A percentile compares a stretch with the other conserved stretches of the same genome.
Conservation (phyloP, 2,888 invertebrate genomes). For the Cheiracanthium punctorium region DNA sequence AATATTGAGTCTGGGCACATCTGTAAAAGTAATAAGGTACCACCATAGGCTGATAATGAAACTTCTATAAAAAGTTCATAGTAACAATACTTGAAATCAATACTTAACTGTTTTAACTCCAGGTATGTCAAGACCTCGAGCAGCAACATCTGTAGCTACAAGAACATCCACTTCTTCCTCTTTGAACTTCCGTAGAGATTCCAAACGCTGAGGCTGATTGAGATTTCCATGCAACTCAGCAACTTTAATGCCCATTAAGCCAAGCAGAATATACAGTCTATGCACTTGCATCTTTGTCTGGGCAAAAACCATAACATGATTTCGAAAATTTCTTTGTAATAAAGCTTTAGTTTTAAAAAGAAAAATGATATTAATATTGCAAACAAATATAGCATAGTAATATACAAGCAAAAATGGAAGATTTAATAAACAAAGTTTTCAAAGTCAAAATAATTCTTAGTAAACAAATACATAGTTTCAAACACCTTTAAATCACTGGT, state of each 20-base stretch:
- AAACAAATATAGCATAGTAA: no score
- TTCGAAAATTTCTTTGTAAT: constrained; percentile 90
- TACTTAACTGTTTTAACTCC: constrained; percentile 89
- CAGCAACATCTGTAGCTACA: constrained; percentile 95
- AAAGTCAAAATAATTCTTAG: no score
- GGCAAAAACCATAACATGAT: constrained; percentile 95
- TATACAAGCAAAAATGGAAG: no score
- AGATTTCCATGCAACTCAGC: constrained; percentile 96
- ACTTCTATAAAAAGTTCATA: no score
- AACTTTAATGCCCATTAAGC: constrained; percentile 89
- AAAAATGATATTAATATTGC: constrained; percentile 4
- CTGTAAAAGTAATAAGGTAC: no score
- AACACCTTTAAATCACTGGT: no score
- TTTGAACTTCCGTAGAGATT: constrained; percentile 90
- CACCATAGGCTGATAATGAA: no score
- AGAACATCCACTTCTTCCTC: constrained; percentile 83
- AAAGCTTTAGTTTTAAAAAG: constrained; percentile 79
- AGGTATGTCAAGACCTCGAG: constrained; percentile 95
- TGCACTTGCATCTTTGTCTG: constrained; percentile 98
- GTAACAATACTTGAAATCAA: no score
- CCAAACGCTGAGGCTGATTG: constrained; percentile 94
- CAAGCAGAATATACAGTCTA: constrained; percentile 91
- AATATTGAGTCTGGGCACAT: no score
- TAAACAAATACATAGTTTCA: no score
- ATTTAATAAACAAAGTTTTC: no score